These are phyloP conservation scores for Apogon hyalosoma DNA, from an alignment of 2,797 vertebrate genomes.

Conservation along the genomic window DNA sequence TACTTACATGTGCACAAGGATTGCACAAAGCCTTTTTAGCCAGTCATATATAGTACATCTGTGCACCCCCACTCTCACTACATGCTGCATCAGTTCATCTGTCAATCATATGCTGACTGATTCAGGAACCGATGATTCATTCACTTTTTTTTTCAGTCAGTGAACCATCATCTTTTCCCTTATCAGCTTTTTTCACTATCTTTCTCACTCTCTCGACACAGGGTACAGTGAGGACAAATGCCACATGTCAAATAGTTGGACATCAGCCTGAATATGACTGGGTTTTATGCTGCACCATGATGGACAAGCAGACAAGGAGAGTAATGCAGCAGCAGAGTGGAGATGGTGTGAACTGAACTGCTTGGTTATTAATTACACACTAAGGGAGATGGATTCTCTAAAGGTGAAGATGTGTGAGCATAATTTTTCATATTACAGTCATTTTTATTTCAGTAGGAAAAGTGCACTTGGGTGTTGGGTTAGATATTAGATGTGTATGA, in stretches of 20 bases:
- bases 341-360: constrained; percentile 7
- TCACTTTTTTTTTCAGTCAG: constrained; percentile 41
- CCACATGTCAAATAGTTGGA: constrained; percentile 30
- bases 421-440: constrained; percentile 14
- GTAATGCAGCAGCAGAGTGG: constrained; percentile 13
- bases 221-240: constrained; percentile 23
- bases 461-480: constrained; percentile 10
- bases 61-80: not conserved
- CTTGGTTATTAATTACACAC: constrained; percentile 51
- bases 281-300: constrained; percentile 26
- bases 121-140: constrained; percentile 60
- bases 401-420: constrained; percentile 20
- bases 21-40: too few relatives aligned
- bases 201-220: constrained; percentile 10
- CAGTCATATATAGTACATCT: not conserved
- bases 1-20: not conserved
- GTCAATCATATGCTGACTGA: constrained; percentile 46
- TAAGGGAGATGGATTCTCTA: constrained; percentile 27
- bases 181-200: constrained; percentile 24
- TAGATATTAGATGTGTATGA: constrained; percentile 22
- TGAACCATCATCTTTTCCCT: constrained; percentile 28
- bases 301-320: constrained; percentile 26
- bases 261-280: constrained; percentile 17
- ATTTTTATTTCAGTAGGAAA: constrained; percentile 26
- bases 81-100: constrained; percentile 23